Percentiles rank a stretch among this genome's conserved stretches.
phyloP scores from a whole-genome alignment of 1,140 invertebrate species.

The Rhopalosiphum maidis region DNA sequence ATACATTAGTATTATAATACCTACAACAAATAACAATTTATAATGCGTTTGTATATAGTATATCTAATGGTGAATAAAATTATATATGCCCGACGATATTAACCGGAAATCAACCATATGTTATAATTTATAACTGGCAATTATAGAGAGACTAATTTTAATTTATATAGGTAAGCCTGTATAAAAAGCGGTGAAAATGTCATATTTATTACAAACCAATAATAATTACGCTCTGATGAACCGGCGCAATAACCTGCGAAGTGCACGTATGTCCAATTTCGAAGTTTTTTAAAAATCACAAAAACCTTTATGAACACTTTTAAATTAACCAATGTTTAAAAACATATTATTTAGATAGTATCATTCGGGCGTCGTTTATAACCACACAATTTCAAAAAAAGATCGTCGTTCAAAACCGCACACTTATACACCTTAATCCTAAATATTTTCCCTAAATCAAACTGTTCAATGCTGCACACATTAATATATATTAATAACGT shows the following conservation, averaged over 20 bases:
- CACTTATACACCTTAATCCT: too few species aligned
- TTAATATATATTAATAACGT: too few species aligned
- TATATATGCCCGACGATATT: background rate
- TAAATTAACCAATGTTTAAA: too few species aligned
- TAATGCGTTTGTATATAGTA: background rate
- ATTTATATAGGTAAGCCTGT: background rate
- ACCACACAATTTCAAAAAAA: too few species aligned
- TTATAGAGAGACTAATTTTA: background rate
- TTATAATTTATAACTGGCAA: background rate
- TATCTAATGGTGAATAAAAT: background rate
- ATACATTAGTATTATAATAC: background rate
- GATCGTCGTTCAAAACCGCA: too few species aligned
- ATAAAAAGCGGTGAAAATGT: background rate
- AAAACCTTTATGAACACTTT: background rate
- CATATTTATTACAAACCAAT: background rate
- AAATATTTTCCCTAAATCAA: too few species aligned
- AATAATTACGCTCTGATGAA: background rate
- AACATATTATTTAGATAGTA: too few species aligned
- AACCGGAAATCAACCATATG: background rate
- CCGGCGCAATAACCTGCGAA: too few species aligned
- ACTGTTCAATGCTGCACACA: too few species aligned
- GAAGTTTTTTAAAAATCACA: background rate
- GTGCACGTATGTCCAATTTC: background rate
- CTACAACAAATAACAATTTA: background rate
- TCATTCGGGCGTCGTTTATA: too few species aligned